Conservation (phyloP, 2,797 vertebrate species). For the Harpagifer antarcticus region DNA sequence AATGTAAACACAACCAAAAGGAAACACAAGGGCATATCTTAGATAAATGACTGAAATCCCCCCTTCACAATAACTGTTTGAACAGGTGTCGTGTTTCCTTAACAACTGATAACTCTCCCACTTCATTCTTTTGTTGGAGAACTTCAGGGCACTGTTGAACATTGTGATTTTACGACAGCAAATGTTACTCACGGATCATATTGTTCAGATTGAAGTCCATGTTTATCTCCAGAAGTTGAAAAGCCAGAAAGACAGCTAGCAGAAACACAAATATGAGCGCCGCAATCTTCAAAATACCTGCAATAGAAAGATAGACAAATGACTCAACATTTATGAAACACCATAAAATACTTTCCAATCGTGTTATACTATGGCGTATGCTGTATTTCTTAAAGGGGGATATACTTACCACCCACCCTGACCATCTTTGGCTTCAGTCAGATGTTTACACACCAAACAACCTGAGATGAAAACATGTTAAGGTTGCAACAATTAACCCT, state of each 20-base stretch:
- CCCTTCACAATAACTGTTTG: too few species aligned
- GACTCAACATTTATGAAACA: not conserved
- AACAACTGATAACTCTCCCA: not conserved
- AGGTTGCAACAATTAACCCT: too few species aligned
- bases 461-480: constrained; percentile 7
- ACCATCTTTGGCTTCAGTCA: constrained; percentile 59
- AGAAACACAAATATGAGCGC: constrained; percentile 87
- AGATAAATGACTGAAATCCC: not conserved
- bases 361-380: not conserved
- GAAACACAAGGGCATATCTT: too few species aligned
- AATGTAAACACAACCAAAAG: not conserved
- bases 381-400: not conserved
- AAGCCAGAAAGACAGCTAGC: constrained; percentile 90
- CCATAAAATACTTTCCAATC: not conserved
- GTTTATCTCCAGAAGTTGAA: constrained; percentile 94
- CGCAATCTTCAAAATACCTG: constrained; percentile 90
- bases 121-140: too few species aligned
- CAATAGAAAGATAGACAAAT: fast-evolving
- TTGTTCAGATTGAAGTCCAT: constrained; percentile 88
- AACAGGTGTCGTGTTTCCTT: not conserved
- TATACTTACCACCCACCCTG: constrained; percentile 62
- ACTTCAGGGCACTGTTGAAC: too few species aligned
- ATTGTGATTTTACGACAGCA: too few species aligned
- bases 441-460: not conserved
- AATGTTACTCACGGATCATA: constrained; percentile 88